Percentiles rank a stretch among this genome's conserved stretches.
phyloP scores from a whole-genome alignment of 2,113 vertebrate species.

The Xiphophorus maculatus region DNA sequence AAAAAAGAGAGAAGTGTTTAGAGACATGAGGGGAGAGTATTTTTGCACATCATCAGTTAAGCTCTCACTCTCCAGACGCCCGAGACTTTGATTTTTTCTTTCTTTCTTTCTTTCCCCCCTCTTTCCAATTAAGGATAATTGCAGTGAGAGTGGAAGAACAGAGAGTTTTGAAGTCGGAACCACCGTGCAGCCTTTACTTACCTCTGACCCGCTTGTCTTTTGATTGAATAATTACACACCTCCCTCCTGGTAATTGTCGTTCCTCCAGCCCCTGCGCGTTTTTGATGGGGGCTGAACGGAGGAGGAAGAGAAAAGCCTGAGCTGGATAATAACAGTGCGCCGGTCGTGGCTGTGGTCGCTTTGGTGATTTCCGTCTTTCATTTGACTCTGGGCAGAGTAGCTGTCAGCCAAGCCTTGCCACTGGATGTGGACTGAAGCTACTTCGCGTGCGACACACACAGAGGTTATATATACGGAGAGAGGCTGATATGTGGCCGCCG shows the following conservation, averaged over 20 bases:
- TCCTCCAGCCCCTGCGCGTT: conserved; percentile 63
- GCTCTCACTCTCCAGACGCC: conserved; percentile 66
- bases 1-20: conserved; percentile 16
- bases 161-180: conserved; percentile 66
- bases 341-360: conserved; percentile 67
- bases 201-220: conserved; percentile 71
- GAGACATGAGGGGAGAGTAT: conserved; percentile 31
- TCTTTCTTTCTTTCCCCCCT: background rate
- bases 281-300: conserved; percentile 58
- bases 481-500: conserved; percentile 41
- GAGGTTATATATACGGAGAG: conserved; percentile 28
- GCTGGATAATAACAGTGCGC: conserved; percentile 75
- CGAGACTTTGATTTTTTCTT: conserved; percentile 64
- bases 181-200: conserved; percentile 70
- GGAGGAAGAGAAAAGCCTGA: conserved; percentile 62
- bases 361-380: conserved; percentile 75
- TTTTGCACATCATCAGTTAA: conserved; percentile 72
- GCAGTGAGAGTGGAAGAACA: conserved; percentile 74
- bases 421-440: conserved; percentile 45
- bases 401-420: conserved; percentile 30
- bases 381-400: conserved; percentile 41
- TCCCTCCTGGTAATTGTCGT: conserved; percentile 77
- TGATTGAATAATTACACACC: conserved; percentile 79
- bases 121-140: conserved; percentile 77
- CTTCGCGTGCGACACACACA: conserved; percentile 35